Conservation (phyloP, 1,140 invertebrate species). For the Nautilus pompilius region DNA sequence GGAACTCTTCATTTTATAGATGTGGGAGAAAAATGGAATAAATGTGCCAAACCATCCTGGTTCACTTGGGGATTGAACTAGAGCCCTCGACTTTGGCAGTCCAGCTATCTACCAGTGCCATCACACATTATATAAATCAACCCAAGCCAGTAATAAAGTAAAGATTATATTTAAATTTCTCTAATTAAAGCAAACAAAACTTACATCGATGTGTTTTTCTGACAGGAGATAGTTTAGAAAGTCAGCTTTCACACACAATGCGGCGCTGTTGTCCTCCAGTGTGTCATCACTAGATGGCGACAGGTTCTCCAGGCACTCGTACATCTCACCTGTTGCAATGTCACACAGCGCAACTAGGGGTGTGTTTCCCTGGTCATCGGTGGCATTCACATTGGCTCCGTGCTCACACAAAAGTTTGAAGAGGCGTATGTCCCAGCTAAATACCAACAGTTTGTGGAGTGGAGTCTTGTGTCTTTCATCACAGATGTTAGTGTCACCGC, state of each 20-base stretch:
- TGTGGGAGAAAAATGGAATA: too few relatives aligned
- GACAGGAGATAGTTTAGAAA: constrained; percentile 31
- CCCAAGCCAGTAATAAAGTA: too few relatives aligned
- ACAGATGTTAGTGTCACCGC: constrained; percentile 34
- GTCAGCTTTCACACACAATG: constrained; percentile 26
- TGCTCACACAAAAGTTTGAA: constrained; percentile 35
- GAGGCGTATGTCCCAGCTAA: constrained; percentile 30
- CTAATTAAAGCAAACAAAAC: too few relatives aligned
- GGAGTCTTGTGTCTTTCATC: constrained; percentile 33
- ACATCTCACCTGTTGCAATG: constrained; percentile 22
- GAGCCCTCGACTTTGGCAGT: too few relatives aligned
- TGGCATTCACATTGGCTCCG: constrained; percentile 33
- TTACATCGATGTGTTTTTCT: constrained; percentile 30
- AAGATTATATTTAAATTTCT: too few relatives aligned
- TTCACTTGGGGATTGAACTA: too few relatives aligned
- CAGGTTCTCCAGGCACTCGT: constrained; percentile 31
- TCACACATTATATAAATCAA: too few relatives aligned
- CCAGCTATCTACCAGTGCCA: too few relatives aligned
- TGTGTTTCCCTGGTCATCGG: constrained; percentile 32
- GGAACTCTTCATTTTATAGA: too few relatives aligned
- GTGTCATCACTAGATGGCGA: constrained; percentile 27
- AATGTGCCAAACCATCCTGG: too few relatives aligned
- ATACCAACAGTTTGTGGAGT: constrained; percentile 29
- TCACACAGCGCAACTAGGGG: constrained; percentile 42
- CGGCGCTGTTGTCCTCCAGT: constrained; percentile 24